Conservation (phyloP, 2,797 vertebrate genomes). For the Scarus forsteni region DNA sequence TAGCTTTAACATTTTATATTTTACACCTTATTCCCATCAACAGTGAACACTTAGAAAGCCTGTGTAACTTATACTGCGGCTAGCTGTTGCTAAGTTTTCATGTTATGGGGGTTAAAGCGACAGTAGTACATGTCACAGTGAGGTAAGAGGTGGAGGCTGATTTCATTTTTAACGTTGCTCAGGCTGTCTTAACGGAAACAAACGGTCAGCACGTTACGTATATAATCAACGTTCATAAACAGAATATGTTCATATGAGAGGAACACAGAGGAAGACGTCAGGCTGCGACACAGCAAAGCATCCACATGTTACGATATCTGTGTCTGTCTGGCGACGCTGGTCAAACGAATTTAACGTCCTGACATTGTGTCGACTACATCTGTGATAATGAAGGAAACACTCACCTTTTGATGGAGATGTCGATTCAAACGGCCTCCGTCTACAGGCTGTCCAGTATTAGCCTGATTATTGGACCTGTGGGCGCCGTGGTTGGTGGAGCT, state of each 20-base stretch:
- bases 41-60: rapidly evolving
- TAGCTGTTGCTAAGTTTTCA: slow-evolving; percentile 12
- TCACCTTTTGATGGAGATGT: slow-evolving; percentile 39
- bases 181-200: not conserved
- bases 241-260: too few relatives aligned
- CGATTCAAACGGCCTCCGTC: not conserved
- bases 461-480: slow-evolving; percentile 16
- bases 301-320: slow-evolving; percentile 25
- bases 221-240: too few relatives aligned
- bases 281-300: slow-evolving; percentile 45
- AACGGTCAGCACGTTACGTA: not conserved
- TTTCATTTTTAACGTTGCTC: not conserved
- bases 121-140: not conserved
- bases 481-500: slow-evolving; percentile 24
- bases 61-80: not conserved
- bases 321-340: slow-evolving; percentile 1
- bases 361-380: too few relatives aligned
- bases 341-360: not conserved
- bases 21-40: not conserved
- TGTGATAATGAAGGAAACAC: not conserved
- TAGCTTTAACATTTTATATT: not conserved
- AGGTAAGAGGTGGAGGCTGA: not conserved
- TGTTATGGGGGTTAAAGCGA: not conserved
- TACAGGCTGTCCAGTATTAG: not conserved
- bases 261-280: not conserved